phyloP scores from a whole-genome alignment of 2,113 vertebrate genomes.

The Hyperopisus bebe region DNA sequence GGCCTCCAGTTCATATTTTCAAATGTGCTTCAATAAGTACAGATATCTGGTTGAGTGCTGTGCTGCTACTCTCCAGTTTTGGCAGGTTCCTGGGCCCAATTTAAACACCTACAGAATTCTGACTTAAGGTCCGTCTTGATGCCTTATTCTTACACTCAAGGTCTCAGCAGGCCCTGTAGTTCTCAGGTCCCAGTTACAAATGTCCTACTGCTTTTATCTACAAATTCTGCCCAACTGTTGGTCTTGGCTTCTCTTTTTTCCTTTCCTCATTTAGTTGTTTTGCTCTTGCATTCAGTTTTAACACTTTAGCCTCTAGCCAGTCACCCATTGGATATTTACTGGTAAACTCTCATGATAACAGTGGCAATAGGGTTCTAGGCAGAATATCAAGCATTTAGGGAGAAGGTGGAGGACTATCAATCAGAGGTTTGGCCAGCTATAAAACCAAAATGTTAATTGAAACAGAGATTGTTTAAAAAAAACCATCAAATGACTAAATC shows the following conservation, averaged over 20 bases:
- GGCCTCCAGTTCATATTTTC: not conserved
- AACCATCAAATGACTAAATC: not conserved
- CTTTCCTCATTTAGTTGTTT: not conserved
- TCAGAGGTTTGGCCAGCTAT: not conserved
- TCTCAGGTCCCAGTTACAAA: not conserved
- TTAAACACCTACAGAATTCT: not conserved
- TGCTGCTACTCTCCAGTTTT: not conserved
- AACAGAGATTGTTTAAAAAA: not conserved
- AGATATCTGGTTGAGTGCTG: not conserved
- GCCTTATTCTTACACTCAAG: not conserved
- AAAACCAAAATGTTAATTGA: not conserved
- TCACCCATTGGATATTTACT: not conserved
- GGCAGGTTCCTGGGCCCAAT: not conserved
- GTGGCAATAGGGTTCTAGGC: not conserved
- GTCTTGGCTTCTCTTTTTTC: not conserved
- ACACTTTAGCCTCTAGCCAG: not conserved
- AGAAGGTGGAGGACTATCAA: not conserved
- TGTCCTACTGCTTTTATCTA: not conserved
- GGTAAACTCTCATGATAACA: not conserved
- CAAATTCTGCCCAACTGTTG: not conserved
- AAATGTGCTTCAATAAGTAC: not conserved
- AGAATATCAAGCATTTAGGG: not conserved
- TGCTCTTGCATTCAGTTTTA: not conserved
- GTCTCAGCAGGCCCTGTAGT: not conserved
- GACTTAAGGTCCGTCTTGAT: not conserved